Evolutionary conservation across 2,797 vertebrate genomes (phyloP), one percentile per base, ranked within the genome.

Genomic region (Phalloptychus januarius): DNA sequence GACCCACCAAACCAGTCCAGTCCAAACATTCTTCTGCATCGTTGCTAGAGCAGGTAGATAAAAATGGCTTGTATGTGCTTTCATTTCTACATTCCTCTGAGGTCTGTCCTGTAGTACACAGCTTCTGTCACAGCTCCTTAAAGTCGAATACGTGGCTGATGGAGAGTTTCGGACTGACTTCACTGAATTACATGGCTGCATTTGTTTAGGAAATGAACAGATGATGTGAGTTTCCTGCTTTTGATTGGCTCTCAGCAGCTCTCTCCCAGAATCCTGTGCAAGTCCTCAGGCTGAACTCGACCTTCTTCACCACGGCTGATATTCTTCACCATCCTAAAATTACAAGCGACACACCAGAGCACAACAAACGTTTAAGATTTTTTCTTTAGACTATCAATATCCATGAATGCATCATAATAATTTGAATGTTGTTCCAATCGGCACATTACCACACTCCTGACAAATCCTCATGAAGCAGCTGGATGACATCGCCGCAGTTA

Each of bases 231-330:
- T 75, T 18, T 76, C 31, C 73, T 48, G 44, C 74, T 87, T 82
- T 75, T 87, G 84, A 82, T 83, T 88, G 87, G 82, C 79, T 88
- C 91, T 90, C 83, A 93, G 87, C 88, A 88, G 20, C 86, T 92
- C 76, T 96, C 94, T 87, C 95, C 95, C 36, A 97, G 93, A 88
- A 98, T 95, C 91, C 96, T 95, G 91, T 97, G 96, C 93, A 98
- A 94, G 82, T 95, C 97, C 81, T 96, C 95, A 5, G 94, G 90
- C 31, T 94, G 94, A 82, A 98, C 94, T 77, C 95, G 96, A 10
- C 96, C 96, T 93, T 98, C 96, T 92, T 97, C 96, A 36, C 95
- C 96, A 75, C 96, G 95, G 85, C 96, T 98, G 82, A 98, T 88
- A 85, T 98, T 98, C 93, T 94, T 97, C 88, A 98, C 96, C 90